Conservation (phyloP, 2,113 vertebrate genomes). For the Anolis carolinensis region DNA sequence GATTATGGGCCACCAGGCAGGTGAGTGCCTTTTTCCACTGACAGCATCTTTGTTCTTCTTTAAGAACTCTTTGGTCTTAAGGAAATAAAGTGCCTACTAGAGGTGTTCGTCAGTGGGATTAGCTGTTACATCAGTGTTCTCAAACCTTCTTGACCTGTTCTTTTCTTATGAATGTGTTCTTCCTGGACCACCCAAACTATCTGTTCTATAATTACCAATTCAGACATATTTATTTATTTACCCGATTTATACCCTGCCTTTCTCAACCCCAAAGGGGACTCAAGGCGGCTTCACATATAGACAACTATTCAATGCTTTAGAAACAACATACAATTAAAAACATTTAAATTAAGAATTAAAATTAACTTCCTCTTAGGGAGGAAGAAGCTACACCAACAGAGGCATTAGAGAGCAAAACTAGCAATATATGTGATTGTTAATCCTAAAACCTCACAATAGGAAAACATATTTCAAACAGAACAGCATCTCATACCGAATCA, state of each 20-base stretch:
- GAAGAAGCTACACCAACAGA: not conserved
- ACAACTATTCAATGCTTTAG: too few relatives aligned
- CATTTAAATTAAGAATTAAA: too few relatives aligned
- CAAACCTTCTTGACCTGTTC: not conserved
- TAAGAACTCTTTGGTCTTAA: constrained; percentile 24
- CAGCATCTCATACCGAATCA: not conserved
- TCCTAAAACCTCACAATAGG: not conserved
- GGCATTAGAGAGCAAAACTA: not conserved
- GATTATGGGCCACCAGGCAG: constrained; percentile 95
- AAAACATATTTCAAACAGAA: not conserved
- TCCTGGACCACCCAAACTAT: not conserved
- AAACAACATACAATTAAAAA: too few relatives aligned
- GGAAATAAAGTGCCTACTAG: constrained; percentile 23
- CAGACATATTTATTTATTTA: not conserved
- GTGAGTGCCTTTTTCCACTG: constrained; percentile 75
- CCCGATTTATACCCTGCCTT: too few relatives aligned
- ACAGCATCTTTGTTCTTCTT: constrained; percentile 32
- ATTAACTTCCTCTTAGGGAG: not conserved
- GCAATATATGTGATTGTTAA: not conserved
- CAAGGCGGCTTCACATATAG: too few relatives aligned
- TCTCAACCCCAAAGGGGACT: too few relatives aligned
- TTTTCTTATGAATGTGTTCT: not conserved
- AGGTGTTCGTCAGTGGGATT: constrained; percentile 14
- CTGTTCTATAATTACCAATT: not conserved
- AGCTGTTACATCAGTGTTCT: not conserved